Base-by-base conservation (phyloP, 37 sponge, comb jelly and placozoan species). In the Agelas oroides region DNA sequence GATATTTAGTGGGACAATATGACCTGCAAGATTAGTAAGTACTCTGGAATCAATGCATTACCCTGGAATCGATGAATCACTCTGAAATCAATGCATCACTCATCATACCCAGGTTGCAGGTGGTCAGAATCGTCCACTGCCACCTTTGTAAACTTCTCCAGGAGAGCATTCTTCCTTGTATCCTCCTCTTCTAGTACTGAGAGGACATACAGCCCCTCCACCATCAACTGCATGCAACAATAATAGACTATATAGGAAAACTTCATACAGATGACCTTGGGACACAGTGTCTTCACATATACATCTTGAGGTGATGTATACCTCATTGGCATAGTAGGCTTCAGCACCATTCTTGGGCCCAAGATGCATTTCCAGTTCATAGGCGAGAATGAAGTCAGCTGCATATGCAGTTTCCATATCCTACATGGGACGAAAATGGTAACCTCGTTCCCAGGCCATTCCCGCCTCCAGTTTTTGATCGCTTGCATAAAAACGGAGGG, bases 91-190 rank as follows among this genome's bases (percentile, higher is more conserved):
- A n/a, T n/a, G n/a, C n/a, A n/a, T n/a, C n/a, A n/a, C n/a, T n/a
- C n/a, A n/a, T 16, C 36, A 18, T 61, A 83, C 84, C 87, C 87
- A 31, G 87, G 87, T 31, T 86, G 87, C 13, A 79, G 36, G 69
- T 86, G 87, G 55, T 73, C 71, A 1, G 80, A 21, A n/a, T 86
- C 0, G 27, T 68, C 40, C 24, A 85, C 60, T 20, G 55, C 78
- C 8, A 70, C 46, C 41, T 79, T 55, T 16, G 75, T 73, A 56
- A 86, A 86, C 27, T 24, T 78, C 21, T 78, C 53, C 24, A 71
- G 60, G 31, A 86, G 59, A 27, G 60, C 78, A 13, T 79, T 79
- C 60, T 25, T 70, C 40, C 76, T 86, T 17, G 23, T 16, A 17
- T 63, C 33, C 38, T 86, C 80, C 8, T 41, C 65, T 20, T 86